Conservation (phyloP, 2,888 invertebrate species). For the Sericinus montela region DNA sequence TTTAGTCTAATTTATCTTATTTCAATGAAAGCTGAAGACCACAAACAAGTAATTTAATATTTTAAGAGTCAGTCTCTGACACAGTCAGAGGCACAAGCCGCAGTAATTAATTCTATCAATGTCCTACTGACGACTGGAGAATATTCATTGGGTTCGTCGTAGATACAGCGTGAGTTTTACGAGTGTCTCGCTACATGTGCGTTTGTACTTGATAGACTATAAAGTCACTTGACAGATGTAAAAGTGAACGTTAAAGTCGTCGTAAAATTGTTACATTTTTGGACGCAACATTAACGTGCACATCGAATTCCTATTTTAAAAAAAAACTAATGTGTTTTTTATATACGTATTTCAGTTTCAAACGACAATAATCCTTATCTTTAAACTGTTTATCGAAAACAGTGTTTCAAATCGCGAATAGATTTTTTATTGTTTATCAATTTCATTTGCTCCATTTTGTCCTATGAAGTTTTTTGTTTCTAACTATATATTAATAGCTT, state of each 20-base stretch:
- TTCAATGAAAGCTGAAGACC: no score
- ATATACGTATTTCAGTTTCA: constrained; percentile 8
- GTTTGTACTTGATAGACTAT: constrained; percentile 17
- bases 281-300: constrained; percentile 6
- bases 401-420: not conserved
- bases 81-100: no score
- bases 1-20: no score
- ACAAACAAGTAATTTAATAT: no score
- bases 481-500: no score
- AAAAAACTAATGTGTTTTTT: constrained; percentile 1
- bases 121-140: not conserved
- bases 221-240: constrained; percentile 23
- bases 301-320: not conserved
- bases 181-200: constrained; percentile 12
- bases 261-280: constrained; percentile 17
- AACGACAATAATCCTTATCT: constrained; percentile 1
- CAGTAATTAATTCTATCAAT: not conserved
- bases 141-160: not conserved
- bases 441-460: no score
- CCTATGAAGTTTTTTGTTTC: no score
- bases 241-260: constrained; percentile 18
- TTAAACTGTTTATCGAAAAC: constrained; percentile 4
- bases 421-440: not conserved
- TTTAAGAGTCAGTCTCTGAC: no score
- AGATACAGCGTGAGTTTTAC: constrained; percentile 9